phyloP scores from a whole-genome alignment of 2,113 vertebrate species.

The Platichthys stellatus region DNA sequence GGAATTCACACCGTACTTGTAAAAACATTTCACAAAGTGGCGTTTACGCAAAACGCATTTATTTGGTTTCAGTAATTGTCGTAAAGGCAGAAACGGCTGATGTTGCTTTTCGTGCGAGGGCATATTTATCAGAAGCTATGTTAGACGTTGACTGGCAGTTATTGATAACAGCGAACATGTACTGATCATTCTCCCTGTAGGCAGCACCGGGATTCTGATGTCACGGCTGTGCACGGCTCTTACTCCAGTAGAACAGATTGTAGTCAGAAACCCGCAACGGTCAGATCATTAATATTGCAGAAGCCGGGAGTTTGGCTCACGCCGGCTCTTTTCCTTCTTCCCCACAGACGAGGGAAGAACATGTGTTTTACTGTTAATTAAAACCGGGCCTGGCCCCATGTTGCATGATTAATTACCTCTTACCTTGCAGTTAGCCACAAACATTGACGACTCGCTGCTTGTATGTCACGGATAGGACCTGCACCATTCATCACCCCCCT shows the following conservation, averaged over 20 bases:
- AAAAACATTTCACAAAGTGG: too few species aligned
- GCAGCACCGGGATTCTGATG: background rate
- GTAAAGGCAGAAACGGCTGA: background rate
- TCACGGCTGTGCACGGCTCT: background rate
- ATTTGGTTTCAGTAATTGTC: too few species aligned
- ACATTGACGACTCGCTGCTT: constrained; percentile 75
- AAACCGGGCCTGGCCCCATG: constrained; percentile 52
- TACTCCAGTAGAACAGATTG: constrained; percentile 46
- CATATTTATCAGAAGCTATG: background rate
- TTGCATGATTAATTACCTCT: constrained; percentile 81
- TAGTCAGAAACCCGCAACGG: constrained; percentile 22
- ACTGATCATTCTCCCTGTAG: background rate
- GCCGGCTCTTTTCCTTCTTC: constrained; percentile 20
- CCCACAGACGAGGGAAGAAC: constrained; percentile 48
- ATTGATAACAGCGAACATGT: background rate
- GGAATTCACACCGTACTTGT: too few species aligned
- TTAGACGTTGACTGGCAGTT: background rate
- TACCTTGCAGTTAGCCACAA: constrained; percentile 58
- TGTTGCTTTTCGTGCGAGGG: background rate
- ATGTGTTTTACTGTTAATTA: constrained; percentile 77
- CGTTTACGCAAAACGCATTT: too few species aligned
- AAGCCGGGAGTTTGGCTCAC: constrained; percentile 14
- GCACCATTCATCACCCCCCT: constrained; percentile 78
- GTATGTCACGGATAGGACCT: constrained; percentile 61
- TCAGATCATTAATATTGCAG: constrained; percentile 58